Conservation (phyloP, 2,888 invertebrate genomes). For the Andrena haemorrhoa region DNA sequence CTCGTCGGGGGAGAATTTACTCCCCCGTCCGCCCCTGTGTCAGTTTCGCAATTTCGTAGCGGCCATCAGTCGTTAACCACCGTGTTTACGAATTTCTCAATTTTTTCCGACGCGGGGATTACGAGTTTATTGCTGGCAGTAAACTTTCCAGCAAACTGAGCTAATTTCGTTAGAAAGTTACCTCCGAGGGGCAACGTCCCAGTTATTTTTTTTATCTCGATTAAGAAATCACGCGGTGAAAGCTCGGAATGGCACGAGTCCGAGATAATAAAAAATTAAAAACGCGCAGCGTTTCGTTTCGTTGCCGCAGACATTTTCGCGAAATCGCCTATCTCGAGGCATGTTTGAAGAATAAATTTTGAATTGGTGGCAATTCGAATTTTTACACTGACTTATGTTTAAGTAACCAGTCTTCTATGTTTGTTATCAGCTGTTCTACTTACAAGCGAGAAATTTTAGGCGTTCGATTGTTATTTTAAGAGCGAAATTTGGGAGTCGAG, state of each 20-base stretch:
- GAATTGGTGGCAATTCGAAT: background rate
- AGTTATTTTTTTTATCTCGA: slow-evolving; percentile 43
- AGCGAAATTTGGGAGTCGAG: background rate
- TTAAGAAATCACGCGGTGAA: slow-evolving; percentile 29
- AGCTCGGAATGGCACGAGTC: slow-evolving; percentile 17
- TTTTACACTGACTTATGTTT: background rate
- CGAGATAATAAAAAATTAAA: slow-evolving; percentile 13
- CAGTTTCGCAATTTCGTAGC: slow-evolving; percentile 17
- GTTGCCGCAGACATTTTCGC: background rate
- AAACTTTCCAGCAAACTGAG: slow-evolving; percentile 33
- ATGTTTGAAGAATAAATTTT: background rate
- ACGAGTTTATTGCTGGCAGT: slow-evolving; percentile 44
- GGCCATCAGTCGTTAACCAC: slow-evolving; percentile 34
- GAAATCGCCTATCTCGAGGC: background rate
- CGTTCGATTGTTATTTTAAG: background rate
- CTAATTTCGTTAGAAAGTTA: slow-evolving; percentile 48
- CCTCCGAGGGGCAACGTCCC: slow-evolving; percentile 22
- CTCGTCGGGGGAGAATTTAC: slow-evolving; percentile 3
- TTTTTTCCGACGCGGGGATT: slow-evolving; percentile 40
- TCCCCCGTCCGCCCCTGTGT: background rate
- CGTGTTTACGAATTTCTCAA: slow-evolving; percentile 53
- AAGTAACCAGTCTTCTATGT: background rate
- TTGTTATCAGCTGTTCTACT: background rate
- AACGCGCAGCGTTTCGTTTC: background rate
- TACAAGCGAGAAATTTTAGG: background rate